Conservation (phyloP, 2,888 invertebrate genomes). For the Hydraecia micacea region DNA sequence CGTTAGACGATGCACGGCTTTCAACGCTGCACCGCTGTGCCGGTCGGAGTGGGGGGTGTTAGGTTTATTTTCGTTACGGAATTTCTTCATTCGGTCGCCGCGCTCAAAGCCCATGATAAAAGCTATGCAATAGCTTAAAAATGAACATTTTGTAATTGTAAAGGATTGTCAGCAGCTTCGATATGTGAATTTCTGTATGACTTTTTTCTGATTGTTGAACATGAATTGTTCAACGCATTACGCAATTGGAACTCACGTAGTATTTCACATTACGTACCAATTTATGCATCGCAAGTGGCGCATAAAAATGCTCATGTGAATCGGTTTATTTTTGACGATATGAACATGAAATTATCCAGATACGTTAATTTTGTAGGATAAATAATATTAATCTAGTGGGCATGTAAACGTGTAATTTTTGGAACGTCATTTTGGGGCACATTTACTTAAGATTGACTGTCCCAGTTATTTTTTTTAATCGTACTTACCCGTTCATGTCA, state of each 20-base stretch:
- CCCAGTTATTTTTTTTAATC: not conserved
- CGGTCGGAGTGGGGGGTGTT: too few species aligned
- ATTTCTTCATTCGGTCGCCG: too few species aligned
- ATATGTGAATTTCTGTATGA: not conserved
- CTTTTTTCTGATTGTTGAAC: constrained; percentile 5
- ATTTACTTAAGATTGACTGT: not conserved
- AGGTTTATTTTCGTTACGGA: too few species aligned
- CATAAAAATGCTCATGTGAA: constrained; percentile 16
- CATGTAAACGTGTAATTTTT: not conserved
- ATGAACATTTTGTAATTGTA: not conserved
- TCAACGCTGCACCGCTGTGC: too few species aligned
- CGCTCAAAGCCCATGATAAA: too few species aligned
- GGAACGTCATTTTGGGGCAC: not conserved
- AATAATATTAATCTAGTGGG: constrained; percentile 1
- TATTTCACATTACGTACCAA: constrained; percentile 20
- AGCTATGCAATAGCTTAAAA: too few species aligned
- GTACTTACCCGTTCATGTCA: not conserved
- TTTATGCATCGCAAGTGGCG: constrained; percentile 29
- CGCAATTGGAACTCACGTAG: constrained; percentile 8
- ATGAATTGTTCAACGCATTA: constrained; percentile 8
- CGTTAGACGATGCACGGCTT: too few species aligned
- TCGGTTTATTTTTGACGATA: not conserved
- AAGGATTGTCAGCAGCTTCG: not conserved
- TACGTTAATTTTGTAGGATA: constrained; percentile 8
- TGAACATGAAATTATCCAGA: not conserved